A percentile compares a stretch with the other conserved stretches of the same genome.
Evolutionary conservation across 2,888 invertebrate species (phyloP).

Genomic region (Ophion ventricosus): DNA sequence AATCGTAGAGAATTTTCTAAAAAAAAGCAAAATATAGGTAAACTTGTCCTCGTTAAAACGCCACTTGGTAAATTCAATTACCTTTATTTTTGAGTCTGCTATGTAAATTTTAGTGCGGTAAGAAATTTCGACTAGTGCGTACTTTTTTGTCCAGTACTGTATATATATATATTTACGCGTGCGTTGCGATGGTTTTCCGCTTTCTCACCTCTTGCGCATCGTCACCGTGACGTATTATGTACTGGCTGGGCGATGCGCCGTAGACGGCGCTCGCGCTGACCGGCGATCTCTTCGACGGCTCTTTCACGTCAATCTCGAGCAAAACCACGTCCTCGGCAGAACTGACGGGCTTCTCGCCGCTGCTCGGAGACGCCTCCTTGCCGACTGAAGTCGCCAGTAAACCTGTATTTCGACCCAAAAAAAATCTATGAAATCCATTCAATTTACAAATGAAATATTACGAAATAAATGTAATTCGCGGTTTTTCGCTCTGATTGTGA

Average conservation of each 20-base stretch:
- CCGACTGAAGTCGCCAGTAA: conserved; percentile 79
- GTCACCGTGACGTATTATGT: conserved; percentile 79
- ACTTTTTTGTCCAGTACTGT: too few species aligned
- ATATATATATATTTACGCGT: conserved; percentile 27
- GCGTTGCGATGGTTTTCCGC: conserved; percentile 49
- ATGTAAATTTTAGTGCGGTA: too few species aligned
- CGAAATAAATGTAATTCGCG: background rate
- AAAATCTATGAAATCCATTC: background rate
- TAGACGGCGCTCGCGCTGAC: conserved; percentile 76
- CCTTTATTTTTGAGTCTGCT: too few species aligned
- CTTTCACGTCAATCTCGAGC: conserved; percentile 81
- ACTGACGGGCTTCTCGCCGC: conserved; percentile 71
- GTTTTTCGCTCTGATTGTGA: background rate
- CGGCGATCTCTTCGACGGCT: conserved; percentile 80
- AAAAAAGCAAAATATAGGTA: too few species aligned
- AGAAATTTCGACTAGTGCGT: too few species aligned
- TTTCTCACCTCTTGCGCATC: conserved; percentile 79
- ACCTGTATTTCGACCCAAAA: conserved; percentile 69
- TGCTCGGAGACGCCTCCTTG: conserved; percentile 73
- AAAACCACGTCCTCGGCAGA: conserved; percentile 77
- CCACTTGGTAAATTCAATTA: too few species aligned
- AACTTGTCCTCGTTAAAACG: too few species aligned
- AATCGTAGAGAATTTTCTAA: too few species aligned
- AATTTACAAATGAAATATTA: background rate
- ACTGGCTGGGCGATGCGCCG: conserved; percentile 78